These are phyloP conservation scores for Elysia crispata DNA, from an alignment of 2,888 invertebrate genomes.

Conservation along the genomic window DNA sequence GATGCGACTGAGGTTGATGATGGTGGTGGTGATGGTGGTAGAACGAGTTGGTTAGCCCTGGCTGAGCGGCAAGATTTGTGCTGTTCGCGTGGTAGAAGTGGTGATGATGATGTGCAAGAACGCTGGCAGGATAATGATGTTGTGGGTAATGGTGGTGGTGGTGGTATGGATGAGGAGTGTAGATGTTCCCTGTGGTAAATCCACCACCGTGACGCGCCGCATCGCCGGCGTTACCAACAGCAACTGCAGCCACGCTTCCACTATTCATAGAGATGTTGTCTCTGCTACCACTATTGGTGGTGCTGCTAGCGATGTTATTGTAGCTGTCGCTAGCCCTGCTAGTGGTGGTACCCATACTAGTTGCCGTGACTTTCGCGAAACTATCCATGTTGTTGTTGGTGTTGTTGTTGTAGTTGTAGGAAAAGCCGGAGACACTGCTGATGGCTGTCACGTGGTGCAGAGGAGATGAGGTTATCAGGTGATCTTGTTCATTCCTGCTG, in stretches of 20 bases:
- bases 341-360: background rate
- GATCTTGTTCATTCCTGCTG: too few relatives aligned
- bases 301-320: background rate
- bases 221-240: too few relatives aligned
- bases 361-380: too few relatives aligned
- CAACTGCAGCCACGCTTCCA: background rate
- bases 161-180: background rate
- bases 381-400: background rate
- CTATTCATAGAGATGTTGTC: background rate
- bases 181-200: too few relatives aligned
- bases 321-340: background rate
- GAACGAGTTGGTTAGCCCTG: constrained; percentile 59
- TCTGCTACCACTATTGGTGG: background rate
- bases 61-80: constrained; percentile 48
- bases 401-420: background rate
- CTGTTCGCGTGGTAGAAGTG: constrained; percentile 51
- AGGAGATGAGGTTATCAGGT: too few relatives aligned
- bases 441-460: too few relatives aligned
- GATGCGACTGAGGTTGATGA: constrained; percentile 22
- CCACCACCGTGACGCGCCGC: too few relatives aligned
- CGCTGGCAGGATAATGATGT: background rate
- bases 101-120: constrained; percentile 46
- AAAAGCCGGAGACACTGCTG: background rate
- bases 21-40: constrained; percentile 51
- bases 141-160: constrained; percentile 50